These are phyloP conservation scores for Neodiprion lecontei DNA, from an alignment of 1,140 invertebrate species.

Conservation along the genomic window DNA sequence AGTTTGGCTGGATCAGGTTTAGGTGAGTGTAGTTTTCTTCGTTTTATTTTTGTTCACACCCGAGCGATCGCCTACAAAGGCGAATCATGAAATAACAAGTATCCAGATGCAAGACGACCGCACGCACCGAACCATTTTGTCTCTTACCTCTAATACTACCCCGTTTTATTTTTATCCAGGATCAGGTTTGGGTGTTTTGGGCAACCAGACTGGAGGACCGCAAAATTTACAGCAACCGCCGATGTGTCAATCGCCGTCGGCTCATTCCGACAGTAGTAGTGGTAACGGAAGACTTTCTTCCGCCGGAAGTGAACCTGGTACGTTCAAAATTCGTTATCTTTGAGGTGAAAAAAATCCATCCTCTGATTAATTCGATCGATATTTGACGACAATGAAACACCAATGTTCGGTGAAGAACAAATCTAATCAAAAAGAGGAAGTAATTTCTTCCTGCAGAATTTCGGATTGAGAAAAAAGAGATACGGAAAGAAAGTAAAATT, in stretches of 20 bases:
- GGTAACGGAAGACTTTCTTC: conserved; percentile 80
- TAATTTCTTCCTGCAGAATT: background rate
- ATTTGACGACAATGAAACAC: no score
- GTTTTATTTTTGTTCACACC: background rate
- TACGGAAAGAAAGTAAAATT: no score
- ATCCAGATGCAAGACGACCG: no score
- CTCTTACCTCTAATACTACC: no score
- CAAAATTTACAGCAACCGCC: conserved; percentile 65
- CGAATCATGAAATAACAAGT: background rate
- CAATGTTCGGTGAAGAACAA: no score
- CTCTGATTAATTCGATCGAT: conserved; percentile 27
- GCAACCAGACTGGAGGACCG: conserved; percentile 63
- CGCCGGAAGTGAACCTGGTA: conserved; percentile 76
- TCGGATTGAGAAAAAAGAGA: no score
- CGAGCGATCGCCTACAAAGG: background rate
- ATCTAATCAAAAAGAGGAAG: no score
- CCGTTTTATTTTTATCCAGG: conserved; percentile 40
- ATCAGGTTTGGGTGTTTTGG: conserved; percentile 65
- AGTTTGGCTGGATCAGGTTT: conserved; percentile 60
- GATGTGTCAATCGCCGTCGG: conserved; percentile 79
- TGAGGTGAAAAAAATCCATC: background rate
- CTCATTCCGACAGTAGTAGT: conserved; percentile 82
- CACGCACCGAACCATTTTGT: no score
- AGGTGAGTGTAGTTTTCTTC: conserved; percentile 40
- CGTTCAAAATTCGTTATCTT: conserved; percentile 42